Evolutionary conservation across 2,888 invertebrate genomes (phyloP).

Genomic region (Philereme vetulata): DNA sequence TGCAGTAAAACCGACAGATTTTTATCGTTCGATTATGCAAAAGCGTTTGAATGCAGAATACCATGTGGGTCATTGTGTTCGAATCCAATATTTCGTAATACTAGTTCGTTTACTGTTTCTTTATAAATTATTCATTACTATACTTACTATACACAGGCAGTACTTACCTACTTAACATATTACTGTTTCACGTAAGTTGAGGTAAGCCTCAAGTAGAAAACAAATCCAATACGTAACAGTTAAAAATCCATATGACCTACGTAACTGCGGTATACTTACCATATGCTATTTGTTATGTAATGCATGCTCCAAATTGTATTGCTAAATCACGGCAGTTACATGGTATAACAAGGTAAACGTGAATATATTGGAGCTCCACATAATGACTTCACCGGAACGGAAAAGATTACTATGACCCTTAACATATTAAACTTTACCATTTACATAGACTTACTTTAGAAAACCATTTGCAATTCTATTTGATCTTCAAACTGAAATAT

Average conservation of each 20-base stretch:
- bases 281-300: conserved; percentile 16
- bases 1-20: conserved; percentile 6
- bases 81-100: conserved; percentile 32
- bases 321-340: conserved; percentile 14
- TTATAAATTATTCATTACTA: conserved; percentile 39
- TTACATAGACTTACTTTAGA: no score
- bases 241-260: conserved; percentile 12
- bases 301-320: conserved; percentile 23
- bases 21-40: conserved; percentile 23
- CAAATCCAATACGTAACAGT: conserved; percentile 17
- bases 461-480: conserved; percentile 1
- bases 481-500: conserved; percentile 7
- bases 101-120: conserved; percentile 32
- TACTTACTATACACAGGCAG: conserved; percentile 21
- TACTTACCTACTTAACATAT: conserved; percentile 2
- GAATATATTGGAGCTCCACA: background rate
- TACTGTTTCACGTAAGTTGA: conserved; percentile 13
- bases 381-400: background rate
- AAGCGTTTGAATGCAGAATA: conserved; percentile 18
- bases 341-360: conserved; percentile 16
- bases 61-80: conserved; percentile 26
- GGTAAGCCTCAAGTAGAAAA: conserved; percentile 4
- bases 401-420: no score
- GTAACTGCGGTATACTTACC: conserved; percentile 10
- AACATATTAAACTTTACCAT: no score